Base-by-base conservation (phyloP, 2,888 invertebrate species). In the Erebia palarica region DNA sequence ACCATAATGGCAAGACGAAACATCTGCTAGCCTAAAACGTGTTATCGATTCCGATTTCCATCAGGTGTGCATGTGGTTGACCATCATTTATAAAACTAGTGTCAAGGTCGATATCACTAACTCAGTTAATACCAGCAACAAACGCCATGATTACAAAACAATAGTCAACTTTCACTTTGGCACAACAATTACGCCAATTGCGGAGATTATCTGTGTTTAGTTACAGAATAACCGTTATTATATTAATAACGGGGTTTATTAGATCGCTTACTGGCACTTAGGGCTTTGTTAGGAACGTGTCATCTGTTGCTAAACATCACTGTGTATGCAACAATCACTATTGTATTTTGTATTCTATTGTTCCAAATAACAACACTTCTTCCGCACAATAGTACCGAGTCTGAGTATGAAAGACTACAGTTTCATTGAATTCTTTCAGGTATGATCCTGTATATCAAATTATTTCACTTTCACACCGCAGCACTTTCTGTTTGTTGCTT, bases 81-180 rank as follows among this genome's bases (percentile, higher is more conserved):
- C 14, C 9, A n/a, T 27, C 7, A 49, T 21, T 1, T 14, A 13
- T 27, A 59, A 53, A 27, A 36, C 27, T 59, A 67, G 67, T 61
- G 51, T 68, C 68, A 77, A 75, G 75, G 74, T 76, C 68, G 63
- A 64, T 61, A 68, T 67, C 57, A 57, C 58, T 73, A 72, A 71
- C 72, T 65, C 55, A 49, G 64, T 72, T 72, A 69, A 70, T 70
- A 76, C 70, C 68, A 72, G 68, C 70, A 59, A 64, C 70, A 64
- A 75, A 74, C 72, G 60, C 69, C 69, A 68, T 69, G 69, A 65
- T 75, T 75, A 71, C 74, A 74, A 73, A 73, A 77, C 75, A 75
- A 78, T 77, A 70, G 75, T 71, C 67, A 75, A 73, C 78, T 78
- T 78, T 78, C 76, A 74, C 78, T 74, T 42, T 61, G 70, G 68